Base-by-base conservation (phyloP, 2,888 invertebrate species). In the Beris morrisii region DNA sequence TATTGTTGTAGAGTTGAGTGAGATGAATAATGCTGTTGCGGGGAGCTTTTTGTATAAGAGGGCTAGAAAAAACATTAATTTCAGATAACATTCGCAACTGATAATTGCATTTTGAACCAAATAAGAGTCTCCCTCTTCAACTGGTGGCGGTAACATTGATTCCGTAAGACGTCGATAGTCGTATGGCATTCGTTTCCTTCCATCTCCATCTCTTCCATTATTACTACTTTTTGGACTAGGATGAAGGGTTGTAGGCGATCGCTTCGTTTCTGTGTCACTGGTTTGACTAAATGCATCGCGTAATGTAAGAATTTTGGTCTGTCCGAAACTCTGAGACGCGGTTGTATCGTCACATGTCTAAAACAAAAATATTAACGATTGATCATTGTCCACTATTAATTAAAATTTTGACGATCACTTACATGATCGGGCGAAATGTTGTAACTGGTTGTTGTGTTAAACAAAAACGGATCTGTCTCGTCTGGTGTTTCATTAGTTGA, bases 271-370 rank as follows among this genome's bases (percentile, higher is more conserved):
- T 30, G 76, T 76, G 53, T 79, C 79, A 69, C 81, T 81, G 3
- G 80, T 80, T 71, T 80, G 80, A 6, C 76, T 78, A 71, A 75
- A 77, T 67, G 80, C 80, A 75, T 80, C 80, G 52, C 79, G 75
- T 65, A 79, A 70, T 48, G 73, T 74, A 31, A 75, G 71, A 69
- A 74, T 72, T 73, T 75, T 77, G 28, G 65, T 43, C 22, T 43
- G 44, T 66, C 73, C 72, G 67, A 73, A 73, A 72, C 68, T 74
- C 69, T 73, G 73, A 57, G 75, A 73, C 67, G 72, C 71, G 61
- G 38, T 67, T 43, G 64, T 45, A 12, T 45, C 6, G 15, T 69
- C 67, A 45, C 31, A 44, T 50, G 58, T 58, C 69, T 69, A 38
- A 12, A 45, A 65, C 11, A 32, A 32, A 4, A 54, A 9, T n/a